Conservation (phyloP, 2,888 invertebrate species). For the Epirrhoe alternata region DNA sequence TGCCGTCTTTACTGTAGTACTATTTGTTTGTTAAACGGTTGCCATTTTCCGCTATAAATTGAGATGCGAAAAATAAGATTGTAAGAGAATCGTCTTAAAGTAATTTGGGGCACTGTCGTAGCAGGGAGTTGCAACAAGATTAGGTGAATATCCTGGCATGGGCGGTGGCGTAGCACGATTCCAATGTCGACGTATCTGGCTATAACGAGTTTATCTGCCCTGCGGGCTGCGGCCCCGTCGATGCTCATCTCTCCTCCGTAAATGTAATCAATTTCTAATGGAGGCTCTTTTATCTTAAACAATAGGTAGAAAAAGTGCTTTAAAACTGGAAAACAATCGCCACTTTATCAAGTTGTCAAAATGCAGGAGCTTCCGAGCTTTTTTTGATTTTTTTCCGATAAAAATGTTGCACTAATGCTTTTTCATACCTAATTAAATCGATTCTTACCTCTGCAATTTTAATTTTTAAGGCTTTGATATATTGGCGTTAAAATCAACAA, state of each 20-base stretch:
- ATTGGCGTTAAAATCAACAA: conserved; percentile 6
- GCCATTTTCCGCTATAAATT: conserved; percentile 53
- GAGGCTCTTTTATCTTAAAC: conserved; percentile 26
- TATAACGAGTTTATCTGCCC: conserved; percentile 84
- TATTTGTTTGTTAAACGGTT: conserved; percentile 62
- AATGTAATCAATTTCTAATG: conserved; percentile 69
- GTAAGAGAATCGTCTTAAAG: conserved; percentile 69
- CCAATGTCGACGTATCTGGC: conserved; percentile 70
- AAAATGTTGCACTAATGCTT: not conserved
- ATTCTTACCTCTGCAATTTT: not conserved
- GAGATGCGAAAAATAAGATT: conserved; percentile 73
- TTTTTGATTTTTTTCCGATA: not conserved
- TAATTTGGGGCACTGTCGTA: conserved; percentile 77
- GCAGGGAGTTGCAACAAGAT: conserved; percentile 79
- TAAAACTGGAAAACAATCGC: conserved; percentile 7
- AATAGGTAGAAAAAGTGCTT: conserved; percentile 10
- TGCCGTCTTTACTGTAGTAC: conserved; percentile 55
- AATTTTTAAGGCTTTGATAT: conserved; percentile 1
- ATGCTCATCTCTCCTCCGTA: conserved; percentile 73
- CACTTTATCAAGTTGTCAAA: not conserved
- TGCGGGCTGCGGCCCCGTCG: conserved; percentile 73
- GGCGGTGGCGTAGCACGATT: conserved; percentile 61
- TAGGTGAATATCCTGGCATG: conserved; percentile 58
- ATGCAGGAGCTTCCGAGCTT: not conserved
- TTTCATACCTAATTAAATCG: not conserved